Evolutionary conservation across 2,797 vertebrate genomes (phyloP).

Genomic region (Platalea minor): DNA sequence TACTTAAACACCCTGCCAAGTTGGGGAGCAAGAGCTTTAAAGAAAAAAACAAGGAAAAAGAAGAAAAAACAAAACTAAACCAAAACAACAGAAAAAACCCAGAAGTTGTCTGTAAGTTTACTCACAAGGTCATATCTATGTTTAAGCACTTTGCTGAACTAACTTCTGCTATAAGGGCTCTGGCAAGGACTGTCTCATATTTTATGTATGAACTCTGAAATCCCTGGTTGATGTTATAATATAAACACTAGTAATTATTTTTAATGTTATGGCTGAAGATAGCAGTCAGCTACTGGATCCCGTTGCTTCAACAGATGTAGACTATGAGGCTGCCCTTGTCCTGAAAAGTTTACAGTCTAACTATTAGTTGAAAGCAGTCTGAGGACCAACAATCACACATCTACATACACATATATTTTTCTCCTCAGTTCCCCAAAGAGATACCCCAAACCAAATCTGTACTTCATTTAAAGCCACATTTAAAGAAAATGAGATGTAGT

Average conservation of each 20-base stretch:
- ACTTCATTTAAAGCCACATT: background rate
- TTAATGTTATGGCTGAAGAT: conserved; percentile 3
- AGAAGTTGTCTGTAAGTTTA: background rate
- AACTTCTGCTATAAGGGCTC: background rate
- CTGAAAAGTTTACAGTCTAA: conserved; percentile 5
- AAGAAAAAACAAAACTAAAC: too few species aligned
- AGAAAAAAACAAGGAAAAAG: background rate
- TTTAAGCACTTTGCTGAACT: conserved; percentile 2
- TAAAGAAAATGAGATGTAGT: background rate
- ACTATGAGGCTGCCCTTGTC: background rate
- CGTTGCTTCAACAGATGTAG: background rate
- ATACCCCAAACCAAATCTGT: background rate
- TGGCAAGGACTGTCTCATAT: conserved; percentile 24
- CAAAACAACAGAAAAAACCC: background rate
- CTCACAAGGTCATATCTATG: background rate
- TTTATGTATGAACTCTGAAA: conserved; percentile 46
- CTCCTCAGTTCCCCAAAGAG: background rate
- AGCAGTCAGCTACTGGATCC: background rate
- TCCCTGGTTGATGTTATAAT: background rate
- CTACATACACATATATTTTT: background rate
- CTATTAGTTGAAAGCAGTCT: background rate
- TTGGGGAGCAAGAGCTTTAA: background rate
- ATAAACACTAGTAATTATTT: conserved; percentile 46
- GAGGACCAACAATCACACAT: background rate
- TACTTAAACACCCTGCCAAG: background rate